These are phyloP conservation scores for Strix uralensis DNA, from an alignment of 2,113 vertebrate species.

Conservation along the genomic window DNA sequence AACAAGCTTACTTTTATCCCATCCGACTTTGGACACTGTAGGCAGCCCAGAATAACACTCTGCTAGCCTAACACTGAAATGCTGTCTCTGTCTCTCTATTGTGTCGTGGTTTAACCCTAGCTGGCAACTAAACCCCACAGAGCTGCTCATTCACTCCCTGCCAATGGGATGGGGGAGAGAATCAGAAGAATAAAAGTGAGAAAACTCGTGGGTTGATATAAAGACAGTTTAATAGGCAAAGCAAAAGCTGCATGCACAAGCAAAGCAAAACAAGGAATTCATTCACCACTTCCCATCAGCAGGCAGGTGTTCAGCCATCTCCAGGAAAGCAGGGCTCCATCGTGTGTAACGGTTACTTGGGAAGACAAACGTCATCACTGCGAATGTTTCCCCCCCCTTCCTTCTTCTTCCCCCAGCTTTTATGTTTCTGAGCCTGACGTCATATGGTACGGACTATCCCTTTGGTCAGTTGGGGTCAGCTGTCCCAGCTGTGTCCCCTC, in stretches of 20 bases:
- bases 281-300: background rate
- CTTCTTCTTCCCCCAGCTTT: background rate
- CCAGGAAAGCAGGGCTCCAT: background rate
- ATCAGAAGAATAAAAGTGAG: background rate
- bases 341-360: rapidly evolving
- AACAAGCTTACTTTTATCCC: background rate
- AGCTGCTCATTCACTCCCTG: background rate
- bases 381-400: rapidly evolving
- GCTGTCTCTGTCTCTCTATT: background rate
- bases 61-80: background rate
- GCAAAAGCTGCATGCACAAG: background rate
- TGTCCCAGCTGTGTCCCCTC: background rate
- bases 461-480: background rate
- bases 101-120: background rate
- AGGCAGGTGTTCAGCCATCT: background rate
- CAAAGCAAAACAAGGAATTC: background rate
- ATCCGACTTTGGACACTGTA: background rate
- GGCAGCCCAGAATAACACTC: background rate
- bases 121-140: background rate
- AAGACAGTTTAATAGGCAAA: background rate
- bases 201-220: background rate
- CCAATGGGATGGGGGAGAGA: background rate
- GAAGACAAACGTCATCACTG: background rate
- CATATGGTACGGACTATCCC: too few relatives aligned
- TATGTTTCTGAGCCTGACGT: background rate